Evolutionary conservation across 2,888 invertebrate species (phyloP).

Genomic region (Limenitis camilla): DNA sequence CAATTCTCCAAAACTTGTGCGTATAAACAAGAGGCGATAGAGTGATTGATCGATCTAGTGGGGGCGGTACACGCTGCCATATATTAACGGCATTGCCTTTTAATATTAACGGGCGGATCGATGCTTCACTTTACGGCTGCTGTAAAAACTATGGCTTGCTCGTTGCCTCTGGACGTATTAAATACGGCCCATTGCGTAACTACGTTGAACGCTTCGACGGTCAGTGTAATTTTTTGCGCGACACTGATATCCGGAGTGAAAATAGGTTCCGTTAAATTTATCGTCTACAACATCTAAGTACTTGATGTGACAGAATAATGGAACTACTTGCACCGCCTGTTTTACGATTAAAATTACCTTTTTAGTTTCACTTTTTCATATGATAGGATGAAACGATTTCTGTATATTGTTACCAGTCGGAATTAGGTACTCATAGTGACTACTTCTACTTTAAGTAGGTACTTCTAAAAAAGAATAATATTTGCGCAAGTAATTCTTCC

Average conservation of each 20-base stretch:
- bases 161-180: conserved; percentile 49
- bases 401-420: too few species aligned
- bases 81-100: conserved; percentile 35
- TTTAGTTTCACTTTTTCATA: too few species aligned
- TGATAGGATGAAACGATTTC: too few species aligned
- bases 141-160: conserved; percentile 54
- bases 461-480: too few species aligned
- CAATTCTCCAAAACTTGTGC: conserved; percentile 15
- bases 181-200: conserved; percentile 49
- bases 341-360: too few species aligned
- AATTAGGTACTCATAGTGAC: too few species aligned
- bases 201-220: conserved; percentile 35
- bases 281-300: too few species aligned
- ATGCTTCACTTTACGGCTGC: conserved; percentile 55
- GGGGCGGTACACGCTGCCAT: conserved; percentile 20
- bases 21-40: conserved; percentile 21
- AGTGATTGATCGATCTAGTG: conserved; percentile 28
- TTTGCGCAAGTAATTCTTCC: too few species aligned
- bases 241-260: conserved; percentile 24
- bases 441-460: too few species aligned
- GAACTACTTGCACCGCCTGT: too few species aligned
- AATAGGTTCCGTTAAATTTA: conserved; percentile 26
- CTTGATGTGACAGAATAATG: too few species aligned
- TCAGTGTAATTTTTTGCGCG: conserved; percentile 27
- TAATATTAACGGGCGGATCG: conserved; percentile 51